Conservation (phyloP, 1,140 invertebrate species). For the Pseudomyrmex dendroicus region DNA sequence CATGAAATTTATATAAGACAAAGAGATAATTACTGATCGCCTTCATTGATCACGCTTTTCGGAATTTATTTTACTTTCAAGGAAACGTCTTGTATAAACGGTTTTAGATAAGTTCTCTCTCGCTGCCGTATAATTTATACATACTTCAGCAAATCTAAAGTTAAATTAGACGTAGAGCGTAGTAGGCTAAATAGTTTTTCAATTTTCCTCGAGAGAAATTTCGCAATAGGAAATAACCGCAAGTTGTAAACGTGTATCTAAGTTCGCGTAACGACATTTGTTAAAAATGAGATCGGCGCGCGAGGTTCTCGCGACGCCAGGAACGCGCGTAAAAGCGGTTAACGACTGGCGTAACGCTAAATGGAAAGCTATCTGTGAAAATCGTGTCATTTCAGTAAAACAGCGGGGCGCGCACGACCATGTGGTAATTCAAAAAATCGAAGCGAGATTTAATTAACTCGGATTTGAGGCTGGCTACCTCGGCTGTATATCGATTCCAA, state of each 20-base stretch:
- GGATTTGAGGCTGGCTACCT: constrained; percentile 14
- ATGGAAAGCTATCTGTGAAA: constrained; percentile 51
- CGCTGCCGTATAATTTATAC: too few relatives aligned
- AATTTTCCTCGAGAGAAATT: constrained; percentile 9
- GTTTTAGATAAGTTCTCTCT: background rate
- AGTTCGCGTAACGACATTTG: constrained; percentile 38
- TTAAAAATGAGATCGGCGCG: constrained; percentile 34
- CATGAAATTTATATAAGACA: too few relatives aligned
- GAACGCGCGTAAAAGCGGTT: constrained; percentile 35
- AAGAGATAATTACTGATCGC: background rate
- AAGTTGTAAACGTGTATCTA: constrained; percentile 6
- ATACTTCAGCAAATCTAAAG: background rate
- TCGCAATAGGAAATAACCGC: constrained; percentile 6
- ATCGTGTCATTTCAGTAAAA: constrained; percentile 48
- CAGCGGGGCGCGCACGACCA: constrained; percentile 12
- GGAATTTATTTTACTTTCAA: too few relatives aligned
- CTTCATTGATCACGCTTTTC: background rate
- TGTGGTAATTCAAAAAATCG: constrained; percentile 53
- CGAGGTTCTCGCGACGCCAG: background rate
- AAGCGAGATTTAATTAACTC: constrained; percentile 54
- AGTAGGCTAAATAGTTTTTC: background rate
- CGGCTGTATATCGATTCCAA: constrained; percentile 16
- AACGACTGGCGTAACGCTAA: constrained; percentile 10
- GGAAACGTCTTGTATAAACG: background rate
- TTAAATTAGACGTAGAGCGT: background rate